A percentile compares a stretch with the other conserved stretches of the same genome.
These are phyloP conservation scores for Drepana arcuata DNA, from an alignment of 1,140 invertebrate genomes.

Conservation along the genomic window DNA sequence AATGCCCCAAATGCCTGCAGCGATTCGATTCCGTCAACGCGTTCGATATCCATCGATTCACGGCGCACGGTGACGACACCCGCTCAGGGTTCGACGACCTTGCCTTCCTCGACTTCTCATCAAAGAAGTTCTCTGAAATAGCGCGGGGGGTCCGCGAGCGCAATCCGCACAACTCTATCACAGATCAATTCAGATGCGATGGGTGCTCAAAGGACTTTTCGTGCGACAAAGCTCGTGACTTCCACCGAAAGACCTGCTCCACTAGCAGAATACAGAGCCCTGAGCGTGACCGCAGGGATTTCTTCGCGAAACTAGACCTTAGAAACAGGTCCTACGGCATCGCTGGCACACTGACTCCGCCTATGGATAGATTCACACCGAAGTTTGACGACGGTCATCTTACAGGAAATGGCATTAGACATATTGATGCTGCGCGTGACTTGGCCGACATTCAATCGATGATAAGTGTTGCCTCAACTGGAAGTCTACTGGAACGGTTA, in stretches of 20 bases:
- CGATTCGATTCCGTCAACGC: constrained; percentile 80
- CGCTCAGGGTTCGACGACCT: constrained; percentile 80
- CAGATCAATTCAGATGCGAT: constrained; percentile 79
- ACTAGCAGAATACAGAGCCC: constrained; percentile 46
- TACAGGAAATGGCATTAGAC: constrained; percentile 44
- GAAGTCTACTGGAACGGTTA: constrained; percentile 75
- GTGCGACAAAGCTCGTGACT: constrained; percentile 78
- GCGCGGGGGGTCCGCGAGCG: constrained; percentile 81
- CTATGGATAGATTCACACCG: constrained; percentile 52
- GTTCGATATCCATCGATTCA: constrained; percentile 78
- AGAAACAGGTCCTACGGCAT: constrained; percentile 75
- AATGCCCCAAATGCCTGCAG: constrained; percentile 80
- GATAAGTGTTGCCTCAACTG: constrained; percentile 80
- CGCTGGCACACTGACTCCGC: constrained; percentile 65
- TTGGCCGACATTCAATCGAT: constrained; percentile 90
- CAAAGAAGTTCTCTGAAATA: constrained; percentile 83
- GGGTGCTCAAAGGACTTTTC: constrained; percentile 83
- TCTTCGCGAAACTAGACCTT: constrained; percentile 85
- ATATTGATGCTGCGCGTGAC: constrained; percentile 75
- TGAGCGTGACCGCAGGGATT: constrained; percentile 77
- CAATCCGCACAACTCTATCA: constrained; percentile 76
- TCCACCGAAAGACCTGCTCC: constrained; percentile 76
- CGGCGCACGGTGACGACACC: constrained; percentile 71
- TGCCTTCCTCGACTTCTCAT: constrained; percentile 85
- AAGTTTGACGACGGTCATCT: constrained; percentile 53